phyloP scores from a whole-genome alignment of 2,888 invertebrate species.

The Dermolepida albohirtum region DNA sequence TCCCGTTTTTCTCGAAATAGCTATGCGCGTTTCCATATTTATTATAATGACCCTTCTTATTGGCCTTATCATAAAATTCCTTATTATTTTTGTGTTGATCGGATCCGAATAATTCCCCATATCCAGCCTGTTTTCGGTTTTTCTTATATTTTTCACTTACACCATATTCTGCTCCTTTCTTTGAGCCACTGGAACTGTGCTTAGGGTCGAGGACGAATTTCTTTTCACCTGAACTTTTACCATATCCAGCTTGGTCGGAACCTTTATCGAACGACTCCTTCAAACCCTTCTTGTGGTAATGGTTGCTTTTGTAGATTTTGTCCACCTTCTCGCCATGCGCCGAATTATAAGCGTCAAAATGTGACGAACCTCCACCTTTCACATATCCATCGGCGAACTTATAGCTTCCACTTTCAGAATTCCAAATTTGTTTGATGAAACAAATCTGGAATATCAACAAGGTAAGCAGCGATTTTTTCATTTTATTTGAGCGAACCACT shows the following conservation, averaged over 20 bases:
- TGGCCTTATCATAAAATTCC: conserved; percentile 18
- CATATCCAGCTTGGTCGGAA: conserved; percentile 9
- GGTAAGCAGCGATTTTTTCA: conserved; percentile 7
- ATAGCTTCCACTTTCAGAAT: conserved; percentile 42
- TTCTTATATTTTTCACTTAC: conserved; percentile 68
- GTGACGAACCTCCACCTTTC: conserved; percentile 76
- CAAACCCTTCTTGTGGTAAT: conserved; percentile 16
- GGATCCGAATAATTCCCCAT: conserved; percentile 13
- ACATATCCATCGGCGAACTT: conserved; percentile 71
- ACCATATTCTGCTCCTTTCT: conserved; percentile 24
- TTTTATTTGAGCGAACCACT: conserved; percentile 3
- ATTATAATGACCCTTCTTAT: conserved; percentile 20
- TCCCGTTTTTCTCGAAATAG: conserved; percentile 2
- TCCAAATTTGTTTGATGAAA: conserved; percentile 53
- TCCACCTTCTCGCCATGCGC: conserved; percentile 82
- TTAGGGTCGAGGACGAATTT: conserved; percentile 5
- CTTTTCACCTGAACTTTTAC: conserved; percentile 7
- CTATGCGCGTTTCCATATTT: conserved; percentile 16
- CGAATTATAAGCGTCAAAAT: conserved; percentile 76
- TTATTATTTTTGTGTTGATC: conserved; percentile 15
- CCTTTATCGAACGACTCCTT: conserved; percentile 16
- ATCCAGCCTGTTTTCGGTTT: conserved; percentile 16
- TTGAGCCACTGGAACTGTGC: not conserved
- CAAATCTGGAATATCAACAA: conserved; percentile 3
- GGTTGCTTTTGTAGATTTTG: conserved; percentile 77